These are phyloP conservation scores for Buphagus erythrorhynchus DNA, from an alignment of 2,797 vertebrate genomes.

Conservation along the genomic window DNA sequence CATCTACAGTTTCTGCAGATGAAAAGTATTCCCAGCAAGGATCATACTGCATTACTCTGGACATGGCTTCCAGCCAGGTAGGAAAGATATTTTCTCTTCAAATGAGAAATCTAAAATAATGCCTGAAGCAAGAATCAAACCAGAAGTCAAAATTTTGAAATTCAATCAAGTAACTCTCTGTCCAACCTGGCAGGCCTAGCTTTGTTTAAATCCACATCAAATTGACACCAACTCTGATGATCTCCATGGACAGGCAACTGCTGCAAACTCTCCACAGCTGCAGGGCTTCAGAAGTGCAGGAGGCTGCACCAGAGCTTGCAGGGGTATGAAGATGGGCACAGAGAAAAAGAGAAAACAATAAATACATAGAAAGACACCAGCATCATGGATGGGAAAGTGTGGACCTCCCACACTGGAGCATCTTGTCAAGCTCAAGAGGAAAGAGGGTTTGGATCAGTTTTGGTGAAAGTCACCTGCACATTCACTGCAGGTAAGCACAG, in stretches of 20 bases:
- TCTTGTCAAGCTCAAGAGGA: neutral
- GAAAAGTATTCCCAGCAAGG: neutral
- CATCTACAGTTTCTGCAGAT: neutral
- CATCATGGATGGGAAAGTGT: neutral
- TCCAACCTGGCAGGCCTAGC: neutral
- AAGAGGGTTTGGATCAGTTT: neutral
- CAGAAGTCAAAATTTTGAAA: constrained; percentile 8
- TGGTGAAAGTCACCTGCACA: neutral
- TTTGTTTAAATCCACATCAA: neutral
- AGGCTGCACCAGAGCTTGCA: neutral
- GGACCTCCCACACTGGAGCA: neutral
- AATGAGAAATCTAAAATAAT: neutral
- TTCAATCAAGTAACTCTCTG: constrained; percentile 8
- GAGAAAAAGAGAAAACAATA: neutral
- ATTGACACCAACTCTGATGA: neutral
- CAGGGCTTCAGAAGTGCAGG: neutral
- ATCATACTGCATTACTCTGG: neutral
- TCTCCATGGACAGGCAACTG: rapidly evolving
- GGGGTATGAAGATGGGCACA: neutral
- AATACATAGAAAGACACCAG: neutral
- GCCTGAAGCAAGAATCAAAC: constrained; percentile 24
- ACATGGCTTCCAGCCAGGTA: constrained; percentile 5
- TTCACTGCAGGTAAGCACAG: neutral
- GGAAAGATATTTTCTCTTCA: neutral
- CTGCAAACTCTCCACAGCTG: neutral